Evolutionary conservation across 2,888 invertebrate genomes (phyloP).

Genomic region (Microchrysa polita): DNA sequence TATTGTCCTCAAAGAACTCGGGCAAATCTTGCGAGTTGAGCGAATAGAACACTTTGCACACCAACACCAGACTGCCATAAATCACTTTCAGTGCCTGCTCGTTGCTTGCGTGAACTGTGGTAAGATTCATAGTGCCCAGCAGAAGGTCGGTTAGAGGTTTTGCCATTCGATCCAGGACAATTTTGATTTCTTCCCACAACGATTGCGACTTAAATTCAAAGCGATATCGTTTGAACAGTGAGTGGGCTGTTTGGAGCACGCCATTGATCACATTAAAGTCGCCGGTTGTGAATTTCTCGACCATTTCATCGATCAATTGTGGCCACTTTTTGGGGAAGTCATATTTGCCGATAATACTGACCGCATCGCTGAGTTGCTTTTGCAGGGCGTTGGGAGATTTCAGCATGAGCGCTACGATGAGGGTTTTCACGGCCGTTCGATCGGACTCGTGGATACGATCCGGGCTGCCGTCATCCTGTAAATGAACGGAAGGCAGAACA

Average conservation of each 20-base stretch:
- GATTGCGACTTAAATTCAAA: slow-evolving; percentile 95
- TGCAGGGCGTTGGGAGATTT: slow-evolving; percentile 90
- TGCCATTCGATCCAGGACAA: slow-evolving; percentile 93
- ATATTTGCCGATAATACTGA: slow-evolving; percentile 93
- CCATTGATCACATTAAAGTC: slow-evolving; percentile 97
- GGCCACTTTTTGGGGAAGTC: slow-evolving; percentile 99
- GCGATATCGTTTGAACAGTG: slow-evolving; percentile 94
- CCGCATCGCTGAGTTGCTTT: slow-evolving; percentile 93
- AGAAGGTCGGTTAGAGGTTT: slow-evolving; percentile 93
- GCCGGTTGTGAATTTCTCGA: slow-evolving; percentile 87
- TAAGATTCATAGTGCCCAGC: slow-evolving; percentile 86
- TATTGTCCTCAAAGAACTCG: slow-evolving; percentile 99
- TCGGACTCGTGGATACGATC: slow-evolving; percentile 85
- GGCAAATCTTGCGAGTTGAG: slow-evolving; percentile 98
- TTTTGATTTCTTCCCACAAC: slow-evolving; percentile 97
- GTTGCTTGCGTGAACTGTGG: slow-evolving; percentile 80
- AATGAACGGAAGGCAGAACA: slow-evolving; percentile 22
- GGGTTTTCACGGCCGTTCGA: slow-evolving; percentile 80
- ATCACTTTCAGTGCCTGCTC: slow-evolving; percentile 84
- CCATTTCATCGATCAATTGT: slow-evolving; percentile 90
- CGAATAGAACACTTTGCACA: slow-evolving; percentile 96
- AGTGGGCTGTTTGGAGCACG: slow-evolving; percentile 93
- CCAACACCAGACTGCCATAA: slow-evolving; percentile 86
- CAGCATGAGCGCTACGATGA: slow-evolving; percentile 93
- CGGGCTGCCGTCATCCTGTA: slow-evolving; percentile 73